These are phyloP conservation scores for Xiphophorus couchianus DNA, from an alignment of 2,113 vertebrate species.

Conservation along the genomic window DNA sequence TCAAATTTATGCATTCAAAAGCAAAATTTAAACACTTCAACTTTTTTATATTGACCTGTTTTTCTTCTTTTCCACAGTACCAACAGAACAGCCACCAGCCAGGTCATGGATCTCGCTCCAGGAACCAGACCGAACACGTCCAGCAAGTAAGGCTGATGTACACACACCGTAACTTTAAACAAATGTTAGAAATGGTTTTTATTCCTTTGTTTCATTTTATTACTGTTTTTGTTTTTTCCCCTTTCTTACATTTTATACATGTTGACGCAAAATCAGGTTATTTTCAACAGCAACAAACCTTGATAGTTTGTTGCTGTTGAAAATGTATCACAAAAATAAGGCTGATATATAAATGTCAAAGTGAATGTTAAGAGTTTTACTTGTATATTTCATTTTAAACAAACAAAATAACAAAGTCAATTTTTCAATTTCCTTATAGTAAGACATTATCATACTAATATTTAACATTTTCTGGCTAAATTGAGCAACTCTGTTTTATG, in stretches of 20 bases:
- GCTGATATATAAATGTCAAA: background rate
- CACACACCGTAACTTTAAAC: background rate
- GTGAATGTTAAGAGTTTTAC: background rate
- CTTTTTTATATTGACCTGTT: constrained; percentile 31
- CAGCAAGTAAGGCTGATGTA: constrained; percentile 80
- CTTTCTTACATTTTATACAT: background rate
- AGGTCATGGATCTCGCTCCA: constrained; percentile 96
- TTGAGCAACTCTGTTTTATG: background rate
- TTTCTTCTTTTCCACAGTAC: constrained; percentile 76
- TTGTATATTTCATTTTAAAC: background rate
- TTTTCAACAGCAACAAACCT: background rate
- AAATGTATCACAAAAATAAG: background rate
- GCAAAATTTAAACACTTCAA: background rate
- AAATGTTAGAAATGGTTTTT: background rate
- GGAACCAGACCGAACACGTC: constrained; percentile 91
- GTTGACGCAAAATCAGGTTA: background rate
- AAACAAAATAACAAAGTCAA: no score
- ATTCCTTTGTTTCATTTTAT: background rate
- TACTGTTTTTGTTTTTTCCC: background rate
- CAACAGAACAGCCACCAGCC: constrained; percentile 93
- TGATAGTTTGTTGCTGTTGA: background rate
- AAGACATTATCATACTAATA: no score
- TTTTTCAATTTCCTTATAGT: no score
- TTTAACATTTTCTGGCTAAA: background rate
- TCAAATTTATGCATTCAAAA: background rate